phyloP scores from a whole-genome alignment of 2,113 vertebrate species.

The Azemiops feae region DNA sequence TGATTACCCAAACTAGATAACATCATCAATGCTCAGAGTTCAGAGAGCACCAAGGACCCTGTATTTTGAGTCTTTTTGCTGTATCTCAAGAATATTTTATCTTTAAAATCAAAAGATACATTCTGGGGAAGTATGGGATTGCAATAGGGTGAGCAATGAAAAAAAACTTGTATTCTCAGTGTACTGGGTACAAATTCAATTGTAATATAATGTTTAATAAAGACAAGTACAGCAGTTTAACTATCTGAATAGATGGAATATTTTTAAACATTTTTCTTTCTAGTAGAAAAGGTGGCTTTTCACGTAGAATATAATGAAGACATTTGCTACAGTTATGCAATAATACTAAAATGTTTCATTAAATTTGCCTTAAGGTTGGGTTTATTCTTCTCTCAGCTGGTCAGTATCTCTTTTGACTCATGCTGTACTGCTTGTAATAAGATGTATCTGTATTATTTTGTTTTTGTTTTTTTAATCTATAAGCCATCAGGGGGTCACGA shows the following conservation, averaged over 20 bases:
- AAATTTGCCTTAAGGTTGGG: neutral
- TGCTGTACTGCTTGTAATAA: neutral
- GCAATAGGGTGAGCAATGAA: neutral
- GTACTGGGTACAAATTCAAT: neutral
- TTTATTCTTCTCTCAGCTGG: neutral
- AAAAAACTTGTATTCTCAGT: neutral
- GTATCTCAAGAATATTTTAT: neutral
- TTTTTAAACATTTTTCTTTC: neutral
- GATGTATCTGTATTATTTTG: neutral
- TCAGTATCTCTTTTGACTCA: neutral
- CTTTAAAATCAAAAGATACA: neutral
- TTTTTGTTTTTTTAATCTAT: neutral
- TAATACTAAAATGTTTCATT: neutral
- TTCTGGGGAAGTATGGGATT: neutral
- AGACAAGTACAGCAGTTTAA: neutral
- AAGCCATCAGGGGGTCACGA: neutral
- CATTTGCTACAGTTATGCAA: constrained; percentile 11
- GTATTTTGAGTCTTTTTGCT: neutral
- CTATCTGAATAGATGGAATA: neutral
- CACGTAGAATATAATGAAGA: constrained; percentile 1
- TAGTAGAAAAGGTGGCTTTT: neutral
- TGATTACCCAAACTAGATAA: neutral
- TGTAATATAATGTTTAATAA: neutral
- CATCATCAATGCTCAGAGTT: neutral
- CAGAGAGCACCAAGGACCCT: neutral